These are phyloP conservation scores for Oxytorus armatus DNA, from an alignment of 2,888 invertebrate species.

Conservation along the genomic window DNA sequence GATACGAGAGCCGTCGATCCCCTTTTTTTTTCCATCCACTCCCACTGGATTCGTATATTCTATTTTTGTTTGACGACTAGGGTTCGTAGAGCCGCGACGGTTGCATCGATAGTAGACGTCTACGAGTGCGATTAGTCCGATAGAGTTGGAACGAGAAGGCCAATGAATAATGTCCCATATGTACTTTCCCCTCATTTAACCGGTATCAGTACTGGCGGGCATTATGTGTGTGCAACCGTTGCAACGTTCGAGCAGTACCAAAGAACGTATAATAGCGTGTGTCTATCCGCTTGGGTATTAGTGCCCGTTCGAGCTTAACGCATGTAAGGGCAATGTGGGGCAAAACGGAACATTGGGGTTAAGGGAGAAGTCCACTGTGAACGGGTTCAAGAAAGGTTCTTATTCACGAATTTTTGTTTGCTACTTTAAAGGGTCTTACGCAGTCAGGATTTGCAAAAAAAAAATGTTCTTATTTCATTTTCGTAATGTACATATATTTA, in stretches of 20 bases:
- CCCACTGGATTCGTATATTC: slow-evolving; percentile 2
- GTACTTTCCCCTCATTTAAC: slow-evolving; percentile 48
- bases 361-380: background rate
- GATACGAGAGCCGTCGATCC: background rate
- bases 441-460: too few species aligned
- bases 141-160: slow-evolving; percentile 34
- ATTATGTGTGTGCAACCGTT: slow-evolving; percentile 56
- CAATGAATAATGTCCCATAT: slow-evolving; percentile 58
- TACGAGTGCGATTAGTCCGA: slow-evolving; percentile 61
- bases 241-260: slow-evolving; percentile 34
- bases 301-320: slow-evolving; percentile 17
- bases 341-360: slow-evolving; percentile 17
- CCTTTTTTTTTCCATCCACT: slow-evolving; percentile 4
- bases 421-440: too few species aligned
- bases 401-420: too few species aligned
- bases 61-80: background rate
- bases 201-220: slow-evolving; percentile 49
- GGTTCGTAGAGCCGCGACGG: background rate
- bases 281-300: background rate
- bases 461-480: too few species aligned
- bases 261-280: background rate
- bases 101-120: slow-evolving; percentile 16
- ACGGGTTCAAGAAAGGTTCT: too few species aligned
- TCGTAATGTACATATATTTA: too few species aligned
- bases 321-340: slow-evolving; percentile 4